A percentile compares a stretch with the other conserved stretches of the same genome.
phyloP scores from a whole-genome alignment of 1,140 invertebrate species.

The Hestina assimilis region DNA sequence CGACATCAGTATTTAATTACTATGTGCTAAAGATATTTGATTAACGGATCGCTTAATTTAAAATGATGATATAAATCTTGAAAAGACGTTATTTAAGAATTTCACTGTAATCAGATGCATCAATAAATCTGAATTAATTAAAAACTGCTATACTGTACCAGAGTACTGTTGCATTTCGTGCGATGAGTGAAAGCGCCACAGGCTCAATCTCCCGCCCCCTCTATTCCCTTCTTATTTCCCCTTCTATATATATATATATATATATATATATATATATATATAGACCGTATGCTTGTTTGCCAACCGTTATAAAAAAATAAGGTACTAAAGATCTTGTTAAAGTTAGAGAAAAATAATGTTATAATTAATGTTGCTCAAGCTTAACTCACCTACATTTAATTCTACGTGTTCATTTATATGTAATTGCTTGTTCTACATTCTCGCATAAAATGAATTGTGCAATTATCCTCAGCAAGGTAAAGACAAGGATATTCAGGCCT shows the following conservation, averaged over 20 bases:
- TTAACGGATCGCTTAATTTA: slow-evolving; percentile 59
- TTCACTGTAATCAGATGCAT: slow-evolving; percentile 18
- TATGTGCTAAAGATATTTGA: slow-evolving; percentile 48
- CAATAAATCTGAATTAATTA: slow-evolving; percentile 34
- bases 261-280: too few species aligned
- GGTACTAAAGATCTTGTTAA: not conserved
- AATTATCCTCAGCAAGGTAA: slow-evolving; percentile 25
- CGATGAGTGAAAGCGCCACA: too few species aligned
- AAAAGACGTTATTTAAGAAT: slow-evolving; percentile 22
- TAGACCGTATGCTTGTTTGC: too few species aligned
- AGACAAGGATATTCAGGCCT: slow-evolving; percentile 19
- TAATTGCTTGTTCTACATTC: slow-evolving; percentile 31
- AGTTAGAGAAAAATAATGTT: slow-evolving; percentile 3
- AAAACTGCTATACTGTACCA: slow-evolving; percentile 9
- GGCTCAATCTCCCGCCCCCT: too few species aligned
- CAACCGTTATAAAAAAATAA: too few species aligned
- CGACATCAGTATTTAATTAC: slow-evolving; percentile 55
- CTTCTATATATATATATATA: too few species aligned
- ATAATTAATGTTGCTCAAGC: slow-evolving; percentile 20
- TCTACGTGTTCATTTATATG: slow-evolving; percentile 30
- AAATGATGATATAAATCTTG: slow-evolving; percentile 58
- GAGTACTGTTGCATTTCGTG: not conserved
- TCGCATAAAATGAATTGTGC: slow-evolving; percentile 27
- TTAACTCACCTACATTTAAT: slow-evolving; percentile 25
- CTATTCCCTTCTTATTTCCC: too few species aligned